Conservation (phyloP, 2,113 vertebrate genomes). For the Cynopterus brachyotis region DNA sequence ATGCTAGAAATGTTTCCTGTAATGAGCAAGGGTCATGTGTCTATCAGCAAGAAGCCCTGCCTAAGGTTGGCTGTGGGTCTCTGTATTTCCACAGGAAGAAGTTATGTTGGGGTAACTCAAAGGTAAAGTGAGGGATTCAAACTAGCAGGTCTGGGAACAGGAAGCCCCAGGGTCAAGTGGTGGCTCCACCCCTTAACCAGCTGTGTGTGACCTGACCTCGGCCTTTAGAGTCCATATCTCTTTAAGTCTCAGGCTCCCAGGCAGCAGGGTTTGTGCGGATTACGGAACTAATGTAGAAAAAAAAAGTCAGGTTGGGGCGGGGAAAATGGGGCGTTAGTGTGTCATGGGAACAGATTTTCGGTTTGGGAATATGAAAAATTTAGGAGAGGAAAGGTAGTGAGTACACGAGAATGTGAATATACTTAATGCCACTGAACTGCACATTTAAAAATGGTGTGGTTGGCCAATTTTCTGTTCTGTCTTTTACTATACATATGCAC, state of each 20-base stretch:
- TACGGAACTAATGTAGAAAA: background rate
- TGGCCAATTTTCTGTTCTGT: accelerated
- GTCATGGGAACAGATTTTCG: background rate
- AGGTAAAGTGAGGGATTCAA: background rate
- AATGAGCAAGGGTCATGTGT: accelerated
- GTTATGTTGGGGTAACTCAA: background rate
- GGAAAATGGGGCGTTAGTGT: background rate
- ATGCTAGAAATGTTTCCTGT: background rate
- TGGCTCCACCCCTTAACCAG: background rate
- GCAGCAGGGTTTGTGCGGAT: background rate
- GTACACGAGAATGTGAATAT: accelerated
- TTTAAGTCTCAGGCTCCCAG: background rate
- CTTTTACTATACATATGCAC: accelerated
- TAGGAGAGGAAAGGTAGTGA: background rate
- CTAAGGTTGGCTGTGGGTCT: background rate
- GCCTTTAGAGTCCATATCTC: background rate
- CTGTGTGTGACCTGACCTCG: no score
- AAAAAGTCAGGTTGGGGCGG: background rate
- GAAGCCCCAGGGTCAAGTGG: background rate
- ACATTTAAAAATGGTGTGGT: background rate
- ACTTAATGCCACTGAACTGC: background rate
- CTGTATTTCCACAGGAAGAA: background rate
- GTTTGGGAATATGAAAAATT: background rate
- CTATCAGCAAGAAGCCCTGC: background rate
- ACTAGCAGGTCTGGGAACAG: background rate